Percentiles rank a stretch among this genome's conserved stretches.
These are phyloP conservation scores for Delichon dasypus DNA, from an alignment of 2,797 vertebrate species.

Conservation along the genomic window DNA sequence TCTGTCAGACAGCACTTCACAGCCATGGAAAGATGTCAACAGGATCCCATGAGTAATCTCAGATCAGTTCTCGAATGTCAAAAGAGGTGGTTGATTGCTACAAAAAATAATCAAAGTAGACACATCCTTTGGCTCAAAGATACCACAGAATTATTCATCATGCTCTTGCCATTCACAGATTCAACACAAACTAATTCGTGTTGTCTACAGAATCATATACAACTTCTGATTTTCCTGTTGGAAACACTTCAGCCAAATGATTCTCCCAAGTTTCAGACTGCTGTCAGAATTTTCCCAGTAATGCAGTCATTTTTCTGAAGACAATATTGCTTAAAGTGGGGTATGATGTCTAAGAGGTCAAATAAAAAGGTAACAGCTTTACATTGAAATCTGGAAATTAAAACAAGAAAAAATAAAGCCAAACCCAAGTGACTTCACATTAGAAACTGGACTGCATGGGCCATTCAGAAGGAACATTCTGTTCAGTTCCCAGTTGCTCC, in stretches of 20 bases:
- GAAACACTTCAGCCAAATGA: background rate
- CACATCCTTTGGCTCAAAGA: background rate
- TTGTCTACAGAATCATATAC: background rate
- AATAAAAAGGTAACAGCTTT: background rate
- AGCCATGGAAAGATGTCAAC: background rate
- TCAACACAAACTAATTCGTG: background rate
- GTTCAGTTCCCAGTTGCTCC: background rate
- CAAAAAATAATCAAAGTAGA: background rate
- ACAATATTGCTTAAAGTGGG: background rate
- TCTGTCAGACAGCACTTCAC: background rate
- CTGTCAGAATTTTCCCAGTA: background rate
- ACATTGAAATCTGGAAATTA: background rate
- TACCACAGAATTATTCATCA: background rate
- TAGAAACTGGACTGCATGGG: background rate
- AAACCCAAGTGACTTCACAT: background rate
- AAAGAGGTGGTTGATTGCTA: background rate
- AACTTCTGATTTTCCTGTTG: background rate
- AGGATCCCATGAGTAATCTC: background rate
- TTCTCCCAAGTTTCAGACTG: background rate
- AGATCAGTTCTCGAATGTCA: background rate
- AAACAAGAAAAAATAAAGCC: background rate
- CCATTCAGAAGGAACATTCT: background rate
- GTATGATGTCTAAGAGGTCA: background rate
- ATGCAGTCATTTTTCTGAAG: background rate
- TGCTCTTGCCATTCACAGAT: background rate